Base-by-base conservation (phyloP, 2,797 vertebrate genomes). In the Falco berigora region DNA sequence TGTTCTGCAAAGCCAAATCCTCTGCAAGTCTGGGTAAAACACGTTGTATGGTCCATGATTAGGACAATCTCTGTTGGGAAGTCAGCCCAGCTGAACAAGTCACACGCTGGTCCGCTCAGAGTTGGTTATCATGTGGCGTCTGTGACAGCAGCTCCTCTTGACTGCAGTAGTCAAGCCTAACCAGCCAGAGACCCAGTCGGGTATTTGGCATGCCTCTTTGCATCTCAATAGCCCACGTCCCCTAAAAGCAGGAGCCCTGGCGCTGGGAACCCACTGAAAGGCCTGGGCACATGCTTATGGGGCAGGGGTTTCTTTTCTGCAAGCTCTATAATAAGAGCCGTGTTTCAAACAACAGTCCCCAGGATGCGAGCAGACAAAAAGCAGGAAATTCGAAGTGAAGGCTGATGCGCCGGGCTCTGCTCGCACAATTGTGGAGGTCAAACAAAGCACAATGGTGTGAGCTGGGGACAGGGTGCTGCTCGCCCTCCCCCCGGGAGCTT, bases 361-460 rank as follows among this genome's bases (percentile, higher is more conserved):
- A 52, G 55, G 76, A 83, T 64, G 30, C 0, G 10, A 83, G 78
- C 64, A 1, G 14, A 91, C 59, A 79, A 92, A 96, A 95, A 93
- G 91, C 96, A 97, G 96, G 95, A 96, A 97, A 95, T 92, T 79
- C 2, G 0, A 79, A 94, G 80, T 56, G 91, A 93, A 93, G 73
- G 77, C 85, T 86, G 82, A 87, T 95, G 90, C 42, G 4, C 53
- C 0, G 2, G 62, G n/a, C 94, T 84, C 90, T 76, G 82, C 86
- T 92, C 30, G 9, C 74, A 66, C 82, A 78, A 74, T 90, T 94
- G 93, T 95, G 91, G 85, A 80, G 47, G 71, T 36, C 0, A 0
- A 95, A 94, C 84, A 96, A 94, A 97, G 91, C 86, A 96, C 95
- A 96, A 81, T 92, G 71, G 44, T 80, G 66, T 79, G 75, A 95